Base-by-base conservation (phyloP, 2,113 vertebrate species). In the Lophotis ruficrista region DNA sequence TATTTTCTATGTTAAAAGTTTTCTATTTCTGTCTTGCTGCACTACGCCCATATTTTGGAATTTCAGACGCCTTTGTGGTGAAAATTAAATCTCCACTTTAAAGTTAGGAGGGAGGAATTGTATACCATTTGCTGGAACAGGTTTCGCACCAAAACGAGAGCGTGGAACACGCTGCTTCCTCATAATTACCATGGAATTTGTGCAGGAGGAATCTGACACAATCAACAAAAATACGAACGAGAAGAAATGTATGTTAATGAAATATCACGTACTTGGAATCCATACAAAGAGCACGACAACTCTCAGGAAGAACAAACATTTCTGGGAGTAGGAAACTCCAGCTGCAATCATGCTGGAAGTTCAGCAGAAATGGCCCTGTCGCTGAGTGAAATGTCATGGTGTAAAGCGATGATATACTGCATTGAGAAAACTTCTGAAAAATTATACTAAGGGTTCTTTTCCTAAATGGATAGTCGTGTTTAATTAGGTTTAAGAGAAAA, bases 401-500 rank as follows among this genome's bases (percentile, higher is more conserved):
- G 83, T n/a, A 24, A 87, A 88, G 60, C 25, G 38, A 51, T 58
- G 66, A 89, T 62, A 75, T 16, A 85, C 2, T 69, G 58, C 91
- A 89, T 79, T 62, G 91, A 86, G 58, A 72, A 85, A 95, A 90
- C 60, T 92, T 94, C 50, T 72, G 53, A 68, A 89, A 94, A 89
- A 75, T 22, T 0, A 53, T 78, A 79, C 48, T 23, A 77, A 54
- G 45, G 53, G 25, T 77, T 87, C 77, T 95, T 93, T 75, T 93
- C 51, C 76, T 90, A 82, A 96, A 91, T 83, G 80, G 69, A 85
- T 87, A 94, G 75, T 82, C 75, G 85, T 71, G 68, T 94, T 94
- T 94, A 96, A 95, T 94, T 92, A 93, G 86, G 37, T 91, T 94
- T 89, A 94, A 95, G 91, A 93, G 81, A 90, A 96, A 96, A 93